Conservation (phyloP, 1,140 invertebrate genomes). For the Drosophila carrolli region DNA sequence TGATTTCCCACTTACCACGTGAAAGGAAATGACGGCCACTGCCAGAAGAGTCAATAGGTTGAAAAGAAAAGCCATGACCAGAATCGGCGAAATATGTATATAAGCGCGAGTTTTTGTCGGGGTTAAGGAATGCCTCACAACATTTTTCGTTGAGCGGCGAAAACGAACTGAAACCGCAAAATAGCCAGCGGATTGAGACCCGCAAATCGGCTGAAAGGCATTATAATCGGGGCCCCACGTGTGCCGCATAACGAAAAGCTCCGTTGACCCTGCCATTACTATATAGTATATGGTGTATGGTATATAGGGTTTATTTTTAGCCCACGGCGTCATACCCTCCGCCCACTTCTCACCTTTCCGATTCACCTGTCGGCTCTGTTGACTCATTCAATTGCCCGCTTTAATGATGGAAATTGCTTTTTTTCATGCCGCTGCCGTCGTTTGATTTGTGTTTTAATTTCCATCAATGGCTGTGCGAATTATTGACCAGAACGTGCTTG, state of each 20-base stretch:
- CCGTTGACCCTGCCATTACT: slow-evolving; percentile 41
- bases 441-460: slow-evolving; percentile 59
- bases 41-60: slow-evolving; percentile 17
- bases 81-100: slow-evolving; percentile 12
- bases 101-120: neutral
- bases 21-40: slow-evolving; percentile 7
- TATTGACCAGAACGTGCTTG: slow-evolving; percentile 62
- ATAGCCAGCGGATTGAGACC: slow-evolving; percentile 1
- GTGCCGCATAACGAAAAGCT: slow-evolving; percentile 57
- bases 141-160: slow-evolving; percentile 68
- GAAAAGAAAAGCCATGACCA: slow-evolving; percentile 17
- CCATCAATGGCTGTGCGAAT: slow-evolving; percentile 57
- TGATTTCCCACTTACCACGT: slow-evolving; percentile 19
- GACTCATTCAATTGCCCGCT: slow-evolving; percentile 50
- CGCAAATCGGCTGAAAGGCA: slow-evolving; percentile 21
- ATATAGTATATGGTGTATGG: neutral
- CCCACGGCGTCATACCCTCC: slow-evolving; percentile 8
- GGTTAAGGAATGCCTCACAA: slow-evolving; percentile 42
- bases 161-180: slow-evolving; percentile 43
- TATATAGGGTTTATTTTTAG: slow-evolving; percentile 61
- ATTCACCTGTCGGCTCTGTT: slow-evolving; percentile 53
- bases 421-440: slow-evolving; percentile 13
- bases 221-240: slow-evolving; percentile 50
- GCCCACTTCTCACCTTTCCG: slow-evolving; percentile 9
- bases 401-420: slow-evolving; percentile 11